Evolutionary conservation across 2,888 invertebrate species (phyloP), one percentile per base, ranked within the genome.

Genomic region (Eupithecia subumbrata): DNA sequence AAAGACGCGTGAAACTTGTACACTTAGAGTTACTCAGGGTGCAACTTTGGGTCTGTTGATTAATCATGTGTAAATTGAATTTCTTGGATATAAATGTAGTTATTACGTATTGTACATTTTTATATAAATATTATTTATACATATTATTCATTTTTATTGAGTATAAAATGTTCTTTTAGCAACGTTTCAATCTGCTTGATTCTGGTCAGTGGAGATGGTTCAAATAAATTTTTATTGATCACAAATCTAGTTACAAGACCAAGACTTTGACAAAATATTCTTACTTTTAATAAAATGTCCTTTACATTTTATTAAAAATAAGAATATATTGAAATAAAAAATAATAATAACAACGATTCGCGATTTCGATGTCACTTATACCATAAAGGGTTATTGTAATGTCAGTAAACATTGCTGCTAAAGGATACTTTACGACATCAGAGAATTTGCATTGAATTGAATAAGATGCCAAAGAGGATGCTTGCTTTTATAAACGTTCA

Each of bases 1-100:
- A 90, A 91, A 89, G 89, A 85, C 88, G 83, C 83, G 84, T 83
- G 80, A 85, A 87, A 87, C 85, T 88, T 86, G 84, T 85, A 86
- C 87, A 84, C 83, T 86, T 75, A 70, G 52, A 73, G 70, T 72
- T 72, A 77, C 69, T 72, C 66, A 72, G 56, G 71, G 69, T 70
- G 73, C 34, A 71, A 77, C 74, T 69, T 72, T 72, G 45, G 52
- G 11, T 64, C 25, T 45, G 34, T 45, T 72, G 22, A 68, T 71
- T 68, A 73, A 71, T 73, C 71, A 71, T 48, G 5, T 71, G 43
- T 43, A 37, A n/a, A 40, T 67, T 40, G 16, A 34, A 60, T 56
- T 37, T 63, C 60, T 18, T 71, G 71, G 43, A 60, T 43, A 60
- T 43, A 56, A 22, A 63, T 30, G 40, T 25, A 14, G 56, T 56